Conservation (phyloP, 1,140 invertebrate species). For the Microplitis demolitor region DNA sequence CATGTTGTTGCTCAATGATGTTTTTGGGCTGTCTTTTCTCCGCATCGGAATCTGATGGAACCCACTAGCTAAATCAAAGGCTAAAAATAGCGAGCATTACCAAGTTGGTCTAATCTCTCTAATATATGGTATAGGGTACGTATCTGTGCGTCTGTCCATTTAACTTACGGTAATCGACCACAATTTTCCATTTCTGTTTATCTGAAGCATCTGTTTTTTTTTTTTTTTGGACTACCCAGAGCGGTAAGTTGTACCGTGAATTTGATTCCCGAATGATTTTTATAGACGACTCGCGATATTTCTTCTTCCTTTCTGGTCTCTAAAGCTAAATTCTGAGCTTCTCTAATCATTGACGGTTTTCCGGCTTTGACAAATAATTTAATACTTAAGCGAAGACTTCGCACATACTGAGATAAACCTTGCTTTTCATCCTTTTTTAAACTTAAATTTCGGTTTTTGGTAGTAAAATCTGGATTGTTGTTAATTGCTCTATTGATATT, state of each 20-base stretch:
- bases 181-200: neutral
- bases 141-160: neutral
- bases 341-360: neutral
- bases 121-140: neutral
- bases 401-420: neutral
- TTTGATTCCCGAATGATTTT: neutral
- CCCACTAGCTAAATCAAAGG: neutral
- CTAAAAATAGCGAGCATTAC: neutral
- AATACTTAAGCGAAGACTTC: neutral
- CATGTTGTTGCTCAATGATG: neutral
- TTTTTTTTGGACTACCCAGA: neutral
- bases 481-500: constrained; percentile 9
- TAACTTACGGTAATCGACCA: neutral
- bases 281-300: neutral
- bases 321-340: constrained; percentile 12
- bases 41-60: neutral
- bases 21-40: neutral
- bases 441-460: neutral
- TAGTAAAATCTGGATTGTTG: neutral
- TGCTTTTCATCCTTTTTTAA: constrained; percentile 7
- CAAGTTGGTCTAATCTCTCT: neutral
- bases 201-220: neutral
- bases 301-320: constrained; percentile 13
- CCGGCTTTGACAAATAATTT: constrained; percentile 15
- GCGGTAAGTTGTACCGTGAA: no score